These are phyloP conservation scores for Danionella cerebrum DNA, from an alignment of 2,113 vertebrate genomes.

Conservation along the genomic window DNA sequence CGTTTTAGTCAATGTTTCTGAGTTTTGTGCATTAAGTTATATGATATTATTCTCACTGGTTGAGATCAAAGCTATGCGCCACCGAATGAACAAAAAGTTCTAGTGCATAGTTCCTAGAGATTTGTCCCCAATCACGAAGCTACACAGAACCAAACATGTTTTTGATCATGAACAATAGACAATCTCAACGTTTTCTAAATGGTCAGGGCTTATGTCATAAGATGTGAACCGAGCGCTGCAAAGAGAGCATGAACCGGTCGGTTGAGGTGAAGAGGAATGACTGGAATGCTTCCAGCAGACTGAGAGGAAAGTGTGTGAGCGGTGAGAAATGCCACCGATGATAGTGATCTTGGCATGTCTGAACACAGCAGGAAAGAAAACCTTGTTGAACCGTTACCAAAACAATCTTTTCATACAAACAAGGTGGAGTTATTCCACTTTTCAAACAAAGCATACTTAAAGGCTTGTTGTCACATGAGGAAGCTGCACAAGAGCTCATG, in stretches of 20 bases:
- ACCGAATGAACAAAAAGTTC: no score
- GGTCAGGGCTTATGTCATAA: background rate
- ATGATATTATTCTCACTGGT: no score
- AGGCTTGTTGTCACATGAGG: background rate
- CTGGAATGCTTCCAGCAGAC: constrained; percentile 39
- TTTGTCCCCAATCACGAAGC: no score
- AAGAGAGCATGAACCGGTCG: constrained; percentile 55
- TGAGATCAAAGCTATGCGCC: no score
- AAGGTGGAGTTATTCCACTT: no score
- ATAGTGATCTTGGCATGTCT: background rate
- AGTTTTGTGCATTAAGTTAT: no score
- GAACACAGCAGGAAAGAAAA: background rate
- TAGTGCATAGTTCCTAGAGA: no score
- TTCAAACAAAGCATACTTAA: no score
- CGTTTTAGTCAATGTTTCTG: no score
- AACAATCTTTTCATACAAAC: no score
- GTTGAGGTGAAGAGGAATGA: constrained; percentile 50
- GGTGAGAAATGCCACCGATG: background rate
- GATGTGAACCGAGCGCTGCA: background rate
- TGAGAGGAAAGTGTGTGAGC: constrained; percentile 8
- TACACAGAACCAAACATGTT: no score
- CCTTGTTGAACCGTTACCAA: background rate
- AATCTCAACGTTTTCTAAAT: background rate
- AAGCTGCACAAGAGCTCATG: background rate
- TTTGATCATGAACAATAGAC: no score